A percentile compares a stretch with the other conserved stretches of the same genome.
Conservation (phyloP, 2,113 vertebrate genomes). For the Aplodontia rufa region DNA sequence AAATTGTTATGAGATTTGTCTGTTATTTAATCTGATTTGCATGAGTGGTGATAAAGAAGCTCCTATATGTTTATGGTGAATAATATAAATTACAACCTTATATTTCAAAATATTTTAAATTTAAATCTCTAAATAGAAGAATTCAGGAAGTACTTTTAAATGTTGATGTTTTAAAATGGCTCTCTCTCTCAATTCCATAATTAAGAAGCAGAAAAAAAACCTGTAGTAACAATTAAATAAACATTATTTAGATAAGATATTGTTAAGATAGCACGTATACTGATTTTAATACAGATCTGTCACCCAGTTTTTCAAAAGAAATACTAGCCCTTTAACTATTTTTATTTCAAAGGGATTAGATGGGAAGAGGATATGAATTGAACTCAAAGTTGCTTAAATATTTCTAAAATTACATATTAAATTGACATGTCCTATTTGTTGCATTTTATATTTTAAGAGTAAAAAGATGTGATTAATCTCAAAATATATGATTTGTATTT, state of each 20-base stretch:
- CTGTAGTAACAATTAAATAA: background rate
- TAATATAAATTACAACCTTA: background rate
- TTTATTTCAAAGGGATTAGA: background rate
- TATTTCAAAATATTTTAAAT: conserved; percentile 29
- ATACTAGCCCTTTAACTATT: background rate
- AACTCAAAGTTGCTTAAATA: conserved; percentile 33
- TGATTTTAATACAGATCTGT: background rate
- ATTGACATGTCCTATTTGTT: background rate
- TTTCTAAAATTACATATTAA: background rate
- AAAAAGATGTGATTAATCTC: background rate
- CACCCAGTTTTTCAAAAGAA: background rate
- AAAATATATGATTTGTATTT: background rate
- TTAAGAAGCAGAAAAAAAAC: background rate
- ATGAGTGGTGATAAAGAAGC: background rate
- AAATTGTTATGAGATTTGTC: background rate
- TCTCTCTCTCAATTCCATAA: background rate
- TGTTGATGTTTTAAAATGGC: background rate
- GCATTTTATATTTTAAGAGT: background rate
- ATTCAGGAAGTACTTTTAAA: background rate
- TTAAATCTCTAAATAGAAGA: conserved; percentile 42
- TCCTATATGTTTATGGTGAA: background rate
- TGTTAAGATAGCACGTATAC: background rate
- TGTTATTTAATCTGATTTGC: conserved; percentile 5
- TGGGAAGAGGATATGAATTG: background rate
- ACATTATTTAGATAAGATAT: background rate